A percentile compares a stretch with the other conserved stretches of the same genome.
Evolutionary conservation across 1,140 invertebrate genomes (phyloP).

Genomic region (Papilio polyxenes): DNA sequence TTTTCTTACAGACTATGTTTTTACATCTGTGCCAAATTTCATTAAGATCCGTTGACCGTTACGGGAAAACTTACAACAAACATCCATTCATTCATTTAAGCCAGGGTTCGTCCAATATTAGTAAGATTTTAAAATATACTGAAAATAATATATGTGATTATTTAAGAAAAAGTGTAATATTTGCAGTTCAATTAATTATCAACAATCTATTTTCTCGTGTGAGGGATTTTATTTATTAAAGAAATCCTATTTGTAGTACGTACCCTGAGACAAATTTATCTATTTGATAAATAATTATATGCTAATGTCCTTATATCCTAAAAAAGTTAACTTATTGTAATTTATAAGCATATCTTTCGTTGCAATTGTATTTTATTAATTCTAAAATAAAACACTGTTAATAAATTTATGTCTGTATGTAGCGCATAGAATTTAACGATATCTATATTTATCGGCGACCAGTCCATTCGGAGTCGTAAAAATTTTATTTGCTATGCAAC

Average conservation of each 20-base stretch:
- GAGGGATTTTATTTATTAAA: background rate
- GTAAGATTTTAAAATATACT: background rate
- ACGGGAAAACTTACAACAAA: no score
- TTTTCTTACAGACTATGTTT: no score
- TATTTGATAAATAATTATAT: background rate
- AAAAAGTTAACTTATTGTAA: background rate
- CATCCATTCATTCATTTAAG: no score
- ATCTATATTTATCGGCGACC: conserved; percentile 20
- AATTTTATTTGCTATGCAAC: background rate
- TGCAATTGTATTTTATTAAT: background rate
- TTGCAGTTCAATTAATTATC: background rate
- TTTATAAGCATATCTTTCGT: background rate
- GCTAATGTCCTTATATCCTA: background rate
- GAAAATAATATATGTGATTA: background rate
- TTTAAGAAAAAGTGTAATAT: background rate
- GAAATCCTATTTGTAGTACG: background rate
- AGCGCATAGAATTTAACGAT: conserved; percentile 21
- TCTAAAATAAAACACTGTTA: conserved; percentile 12
- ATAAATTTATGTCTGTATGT: background rate
- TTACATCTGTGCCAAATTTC: no score
- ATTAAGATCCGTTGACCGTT: no score
- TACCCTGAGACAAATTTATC: background rate
- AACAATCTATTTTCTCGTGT: background rate
- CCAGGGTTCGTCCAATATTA: no score
- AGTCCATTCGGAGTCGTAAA: conserved; percentile 12